Evolutionary conservation across 2,888 invertebrate genomes (phyloP), one percentile per base, ranked within the genome.

Genomic region (Ephialtes manifestator): DNA sequence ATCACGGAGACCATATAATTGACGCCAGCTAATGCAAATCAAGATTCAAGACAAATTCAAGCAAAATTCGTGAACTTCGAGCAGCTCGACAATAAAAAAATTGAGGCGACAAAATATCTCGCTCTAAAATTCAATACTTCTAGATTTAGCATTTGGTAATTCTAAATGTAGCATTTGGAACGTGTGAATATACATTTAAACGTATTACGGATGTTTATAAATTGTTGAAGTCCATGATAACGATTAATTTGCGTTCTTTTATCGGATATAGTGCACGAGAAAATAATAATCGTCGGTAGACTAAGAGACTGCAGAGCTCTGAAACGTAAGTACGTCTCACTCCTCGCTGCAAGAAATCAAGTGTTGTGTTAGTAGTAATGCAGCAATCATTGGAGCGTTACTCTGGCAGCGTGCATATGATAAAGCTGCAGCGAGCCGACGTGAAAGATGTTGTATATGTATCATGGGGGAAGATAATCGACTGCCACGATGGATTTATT

Each of bases 401-500:
- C 51, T 18, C 51, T 51, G n/a, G 18, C n/a, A 51, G 4, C 4
- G n/a, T 51, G 8, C 20, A 53, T 20, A 20, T 53, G 53, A 53
- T 20, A 10, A 7, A 53, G 18, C 51, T 51, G 51, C 51, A 18
- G 18, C 18, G 51, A 51, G 18, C 4, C 18, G 51, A 18, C 18
- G 18, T 18, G 18, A 11, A 7, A 53, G 53, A 7, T 20, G 5
- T 18, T 53, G 7, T 53, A 20, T 53, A 10, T 8, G 8, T 20
- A 5, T 20, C 2, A n/a, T 24, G 13, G 55, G 24, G 28, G 55
- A 20, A 71, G 55, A 55, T 43, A 71, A 71, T 71, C 71, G 71
- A 55, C 53, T 70, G 55, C 35, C 71, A 55, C 55, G 71, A 71
- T 39, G 35, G 55, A 71, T 71, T 71, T 71, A 71, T 71, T 39